Evolutionary conservation across 2,113 vertebrate species (phyloP).

Genomic region (Hirundichthys speculiger): DNA sequence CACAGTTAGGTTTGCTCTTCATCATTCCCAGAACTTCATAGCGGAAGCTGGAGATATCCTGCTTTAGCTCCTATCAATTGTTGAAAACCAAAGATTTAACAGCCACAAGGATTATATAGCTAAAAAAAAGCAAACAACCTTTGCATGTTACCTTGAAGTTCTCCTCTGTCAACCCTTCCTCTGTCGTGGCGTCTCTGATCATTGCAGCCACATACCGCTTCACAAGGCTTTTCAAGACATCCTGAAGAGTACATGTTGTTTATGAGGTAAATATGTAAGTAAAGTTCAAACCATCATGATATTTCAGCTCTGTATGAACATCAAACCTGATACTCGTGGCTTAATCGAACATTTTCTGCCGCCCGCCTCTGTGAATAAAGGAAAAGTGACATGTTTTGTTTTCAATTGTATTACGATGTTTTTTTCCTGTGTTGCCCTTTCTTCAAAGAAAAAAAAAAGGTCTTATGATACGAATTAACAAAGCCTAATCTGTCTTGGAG

Average conservation of each 20-base stretch:
- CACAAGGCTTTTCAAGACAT: conserved; percentile 93
- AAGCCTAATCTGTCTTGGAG: not conserved
- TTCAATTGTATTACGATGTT: not conserved
- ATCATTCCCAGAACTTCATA: conserved; percentile 95
- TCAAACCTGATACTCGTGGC: conserved; percentile 91
- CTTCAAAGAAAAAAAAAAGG: conserved; percentile 8
- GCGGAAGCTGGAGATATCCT: conserved; percentile 98
- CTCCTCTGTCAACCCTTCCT: conserved; percentile 94
- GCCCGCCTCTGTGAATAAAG: conserved; percentile 85
- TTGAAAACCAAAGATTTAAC: conserved; percentile 24
- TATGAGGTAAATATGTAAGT: not conserved
- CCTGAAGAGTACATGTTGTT: conserved; percentile 74
- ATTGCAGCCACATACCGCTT: conserved; percentile 97
- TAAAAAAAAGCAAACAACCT: too few relatives aligned
- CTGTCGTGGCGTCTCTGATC: conserved; percentile 96
- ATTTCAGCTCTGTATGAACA: not conserved
- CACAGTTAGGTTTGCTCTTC: conserved; percentile 77
- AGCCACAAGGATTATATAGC: not conserved
- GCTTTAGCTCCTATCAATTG: conserved; percentile 90
- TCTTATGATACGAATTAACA: conserved; percentile 9
- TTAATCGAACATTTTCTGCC: conserved; percentile 90
- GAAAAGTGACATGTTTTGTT: not conserved
- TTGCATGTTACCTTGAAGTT: conserved; percentile 92
- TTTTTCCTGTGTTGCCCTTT: conserved; percentile 3
- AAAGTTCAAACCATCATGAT: not conserved